Percentiles rank a stretch among this genome's conserved stretches.
Conservation (phyloP, 2,888 invertebrate species). For the Tipula helvola region DNA sequence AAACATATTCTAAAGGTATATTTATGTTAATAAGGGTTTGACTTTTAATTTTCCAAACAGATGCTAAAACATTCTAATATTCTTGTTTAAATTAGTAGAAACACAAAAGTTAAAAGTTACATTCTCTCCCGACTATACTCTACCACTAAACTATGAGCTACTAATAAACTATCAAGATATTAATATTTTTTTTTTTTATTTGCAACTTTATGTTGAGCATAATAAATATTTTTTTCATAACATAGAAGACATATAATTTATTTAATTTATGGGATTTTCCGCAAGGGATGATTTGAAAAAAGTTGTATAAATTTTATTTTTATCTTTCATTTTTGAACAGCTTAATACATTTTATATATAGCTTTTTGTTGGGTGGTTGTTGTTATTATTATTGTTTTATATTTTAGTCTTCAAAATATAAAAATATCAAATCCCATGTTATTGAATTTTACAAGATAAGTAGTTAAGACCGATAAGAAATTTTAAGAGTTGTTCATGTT, state of each 20-base stretch:
- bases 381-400: not conserved
- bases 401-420: not conserved
- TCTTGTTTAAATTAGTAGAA: not conserved
- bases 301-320: not conserved
- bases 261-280: slow-evolving; percentile 4
- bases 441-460: slow-evolving; percentile 4
- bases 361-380: not conserved
- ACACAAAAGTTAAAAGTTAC: not conserved
- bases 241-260: not conserved
- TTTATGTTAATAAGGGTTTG: not conserved
- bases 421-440: not conserved
- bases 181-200: not conserved
- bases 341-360: not conserved
- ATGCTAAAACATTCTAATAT: not conserved
- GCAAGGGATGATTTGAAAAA: not conserved
- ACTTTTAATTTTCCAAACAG: not conserved
- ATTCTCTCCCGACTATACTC: not conserved
- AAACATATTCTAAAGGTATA: not conserved
- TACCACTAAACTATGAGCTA: not conserved
- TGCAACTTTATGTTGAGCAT: not conserved
- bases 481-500: not conserved
- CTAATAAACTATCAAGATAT: not conserved
- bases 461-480: not conserved
- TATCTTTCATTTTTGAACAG: not conserved
- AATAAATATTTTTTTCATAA: not conserved